phyloP scores from a whole-genome alignment of 2,888 invertebrate species.

The Drosophila nr. medialis region DNA sequence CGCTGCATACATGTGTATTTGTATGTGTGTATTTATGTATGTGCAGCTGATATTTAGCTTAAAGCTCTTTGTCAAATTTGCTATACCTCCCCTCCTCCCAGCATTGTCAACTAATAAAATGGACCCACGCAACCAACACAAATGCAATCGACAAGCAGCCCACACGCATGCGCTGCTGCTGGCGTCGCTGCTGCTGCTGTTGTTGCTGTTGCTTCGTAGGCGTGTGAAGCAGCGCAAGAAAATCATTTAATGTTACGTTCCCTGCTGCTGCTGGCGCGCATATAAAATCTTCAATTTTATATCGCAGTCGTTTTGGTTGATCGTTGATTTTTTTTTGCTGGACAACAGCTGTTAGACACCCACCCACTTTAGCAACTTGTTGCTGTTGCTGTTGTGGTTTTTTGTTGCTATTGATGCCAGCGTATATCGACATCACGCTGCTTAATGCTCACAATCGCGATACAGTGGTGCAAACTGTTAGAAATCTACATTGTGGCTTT shows the following conservation, averaged over 20 bases:
- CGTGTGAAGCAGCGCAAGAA: slow-evolving; percentile 59
- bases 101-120: slow-evolving; percentile 6
- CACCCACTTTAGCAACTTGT: slow-evolving; percentile 66
- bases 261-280: slow-evolving; percentile 31
- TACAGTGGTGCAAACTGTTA: slow-evolving; percentile 50
- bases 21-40: not conserved
- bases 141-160: slow-evolving; percentile 47
- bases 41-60: slow-evolving; percentile 13
- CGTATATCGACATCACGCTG: slow-evolving; percentile 38
- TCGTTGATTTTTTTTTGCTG: slow-evolving; percentile 43
- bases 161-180: slow-evolving; percentile 64
- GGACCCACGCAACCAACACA: slow-evolving; percentile 47
- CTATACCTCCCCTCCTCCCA: slow-evolving; percentile 5
- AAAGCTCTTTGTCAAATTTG: slow-evolving; percentile 32
- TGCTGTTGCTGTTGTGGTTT: slow-evolving; percentile 32
- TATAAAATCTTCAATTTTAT: slow-evolving; percentile 72
- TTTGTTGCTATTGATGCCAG: slow-evolving; percentile 18
- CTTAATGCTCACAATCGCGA: slow-evolving; percentile 18
- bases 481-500: not conserved
- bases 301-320: slow-evolving; percentile 33
- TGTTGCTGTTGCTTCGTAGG: slow-evolving; percentile 56
- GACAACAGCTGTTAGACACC: slow-evolving; percentile 66
- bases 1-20: slow-evolving; percentile 9
- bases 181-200: slow-evolving; percentile 37
- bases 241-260: slow-evolving; percentile 37